phyloP scores from a whole-genome alignment of 2,888 invertebrate genomes.

The Gortyna flavago region DNA sequence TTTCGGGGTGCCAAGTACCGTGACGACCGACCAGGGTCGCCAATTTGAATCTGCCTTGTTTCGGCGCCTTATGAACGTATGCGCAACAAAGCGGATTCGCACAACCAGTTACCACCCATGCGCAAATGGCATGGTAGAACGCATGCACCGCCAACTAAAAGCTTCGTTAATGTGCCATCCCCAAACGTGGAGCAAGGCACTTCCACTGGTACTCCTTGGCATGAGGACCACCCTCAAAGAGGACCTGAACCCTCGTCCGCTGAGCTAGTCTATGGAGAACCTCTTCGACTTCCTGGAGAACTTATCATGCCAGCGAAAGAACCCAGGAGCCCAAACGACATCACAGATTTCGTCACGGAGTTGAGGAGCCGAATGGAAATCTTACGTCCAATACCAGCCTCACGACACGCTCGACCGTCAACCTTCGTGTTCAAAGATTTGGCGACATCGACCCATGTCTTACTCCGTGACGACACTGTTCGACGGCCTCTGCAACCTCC shows the following conservation, averaged over 20 bases:
- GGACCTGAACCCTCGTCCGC: conserved; percentile 1
- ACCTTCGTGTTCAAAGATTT: background rate
- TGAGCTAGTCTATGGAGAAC: too few species aligned
- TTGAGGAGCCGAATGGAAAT: background rate
- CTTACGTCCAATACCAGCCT: background rate
- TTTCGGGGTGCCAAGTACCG: background rate
- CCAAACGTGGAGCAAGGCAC: background rate
- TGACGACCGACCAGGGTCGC: background rate
- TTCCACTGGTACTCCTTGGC: background rate
- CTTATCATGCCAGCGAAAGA: background rate
- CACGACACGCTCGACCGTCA: background rate
- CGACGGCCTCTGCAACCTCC: background rate
- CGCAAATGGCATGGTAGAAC: background rate
- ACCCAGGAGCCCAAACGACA: background rate
- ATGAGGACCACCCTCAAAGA: background rate
- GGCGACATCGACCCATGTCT: background rate
- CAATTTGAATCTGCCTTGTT: conserved; percentile 1
- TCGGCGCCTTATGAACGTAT: background rate
- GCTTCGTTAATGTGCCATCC: background rate
- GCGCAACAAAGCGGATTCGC: background rate
- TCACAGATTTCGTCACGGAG: background rate
- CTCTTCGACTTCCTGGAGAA: background rate
- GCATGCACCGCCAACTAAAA: background rate
- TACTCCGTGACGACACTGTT: background rate
- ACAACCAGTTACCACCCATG: background rate